Conservation (phyloP, 2,113 vertebrate genomes). For the Tiliqua scincoides region DNA sequence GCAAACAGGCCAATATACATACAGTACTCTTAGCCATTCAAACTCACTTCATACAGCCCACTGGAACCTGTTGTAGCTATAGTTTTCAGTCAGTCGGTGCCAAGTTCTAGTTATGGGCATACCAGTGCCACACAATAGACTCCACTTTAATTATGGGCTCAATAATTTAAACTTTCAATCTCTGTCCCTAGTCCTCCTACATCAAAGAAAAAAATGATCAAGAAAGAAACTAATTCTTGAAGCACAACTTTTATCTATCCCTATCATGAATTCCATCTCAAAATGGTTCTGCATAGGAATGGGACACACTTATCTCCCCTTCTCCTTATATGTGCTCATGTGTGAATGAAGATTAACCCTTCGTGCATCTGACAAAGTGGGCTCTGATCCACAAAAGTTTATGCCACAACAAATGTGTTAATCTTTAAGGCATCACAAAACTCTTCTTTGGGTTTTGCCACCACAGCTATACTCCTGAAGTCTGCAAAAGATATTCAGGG, state of each 20-base stretch:
- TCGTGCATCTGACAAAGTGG: background rate
- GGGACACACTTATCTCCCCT: background rate
- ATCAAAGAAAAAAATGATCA: background rate
- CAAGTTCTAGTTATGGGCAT: background rate
- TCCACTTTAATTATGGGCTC: background rate
- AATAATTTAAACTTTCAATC: background rate
- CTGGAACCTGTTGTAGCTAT: background rate
- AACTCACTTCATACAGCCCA: background rate
- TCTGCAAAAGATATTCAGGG: background rate
- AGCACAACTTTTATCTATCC: background rate
- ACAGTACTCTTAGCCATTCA: background rate
- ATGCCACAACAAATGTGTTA: background rate
- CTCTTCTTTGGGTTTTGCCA: background rate
- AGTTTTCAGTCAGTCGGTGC: background rate
- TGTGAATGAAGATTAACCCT: background rate
- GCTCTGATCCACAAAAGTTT: background rate
- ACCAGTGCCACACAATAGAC: background rate
- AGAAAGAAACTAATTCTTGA: background rate
- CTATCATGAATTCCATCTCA: background rate
- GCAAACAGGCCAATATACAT: background rate
- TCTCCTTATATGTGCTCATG: background rate
- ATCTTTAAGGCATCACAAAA: background rate
- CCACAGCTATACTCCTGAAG: background rate
- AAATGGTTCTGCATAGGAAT: background rate
- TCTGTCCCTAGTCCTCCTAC: background rate